Conservation (phyloP, 1,140 invertebrate genomes). For the Mya arenaria region DNA sequence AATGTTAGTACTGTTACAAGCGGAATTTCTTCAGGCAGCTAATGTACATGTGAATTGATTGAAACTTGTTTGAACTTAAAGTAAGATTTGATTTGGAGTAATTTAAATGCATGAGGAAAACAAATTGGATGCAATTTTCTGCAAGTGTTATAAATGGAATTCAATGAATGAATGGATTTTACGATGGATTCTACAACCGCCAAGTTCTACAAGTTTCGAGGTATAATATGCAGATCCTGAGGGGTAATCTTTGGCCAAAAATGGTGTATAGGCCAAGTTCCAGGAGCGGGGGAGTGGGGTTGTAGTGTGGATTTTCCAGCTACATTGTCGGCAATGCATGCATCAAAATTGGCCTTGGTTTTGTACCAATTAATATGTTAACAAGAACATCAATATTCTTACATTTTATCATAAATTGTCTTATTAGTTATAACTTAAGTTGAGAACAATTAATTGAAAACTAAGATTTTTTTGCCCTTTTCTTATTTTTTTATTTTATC, state of each 20-base stretch:
- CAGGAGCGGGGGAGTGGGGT: neutral
- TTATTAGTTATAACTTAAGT: no score
- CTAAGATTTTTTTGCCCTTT: no score
- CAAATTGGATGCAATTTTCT: neutral
- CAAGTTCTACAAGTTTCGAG: constrained; percentile 42
- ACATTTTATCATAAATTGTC: no score
- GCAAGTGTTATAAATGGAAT: neutral
- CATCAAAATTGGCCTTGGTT: neutral
- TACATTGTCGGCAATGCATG: neutral
- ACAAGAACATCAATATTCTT: neutral
- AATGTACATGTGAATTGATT: no score
- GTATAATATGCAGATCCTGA: neutral
- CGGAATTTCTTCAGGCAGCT: no score
- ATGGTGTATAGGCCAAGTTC: neutral
- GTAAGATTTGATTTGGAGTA: neutral
- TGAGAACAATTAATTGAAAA: no score
- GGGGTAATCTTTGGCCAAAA: neutral
- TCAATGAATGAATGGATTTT: neutral
- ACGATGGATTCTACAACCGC: constrained; percentile 36
- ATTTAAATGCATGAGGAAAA: neutral
- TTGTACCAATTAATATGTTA: neutral
- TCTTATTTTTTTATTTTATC: no score
- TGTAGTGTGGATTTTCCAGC: neutral
- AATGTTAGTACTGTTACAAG: neutral
- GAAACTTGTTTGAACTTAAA: neutral